Evolutionary conservation across 2,888 invertebrate species (phyloP), one percentile per base, ranked within the genome.

Genomic region (Drosophila rubida): DNA sequence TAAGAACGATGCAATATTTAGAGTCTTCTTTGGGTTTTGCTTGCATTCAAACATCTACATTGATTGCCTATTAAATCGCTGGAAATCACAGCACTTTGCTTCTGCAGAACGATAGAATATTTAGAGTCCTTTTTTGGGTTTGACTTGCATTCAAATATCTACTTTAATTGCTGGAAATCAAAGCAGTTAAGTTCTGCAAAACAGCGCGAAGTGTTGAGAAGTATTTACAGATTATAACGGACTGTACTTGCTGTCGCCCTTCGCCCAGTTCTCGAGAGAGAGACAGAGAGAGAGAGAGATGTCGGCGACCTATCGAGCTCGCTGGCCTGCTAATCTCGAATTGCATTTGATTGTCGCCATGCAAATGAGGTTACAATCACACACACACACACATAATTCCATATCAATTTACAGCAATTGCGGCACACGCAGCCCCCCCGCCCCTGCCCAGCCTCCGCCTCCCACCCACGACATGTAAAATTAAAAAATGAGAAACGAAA

Each of bases 371-470:
- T 67, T 74, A 67, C n/a, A 75, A 22, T 11, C 39, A 51, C 55
- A 39, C 39, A 57, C 42, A 46, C 30, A 22, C 27, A 11, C n/a
- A 42, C 42, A 69, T 69, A 58, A 59, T 58, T 70, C 42, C 61
- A 76, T 76, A 74, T 74, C 77, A 82, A 75, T 79, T 80, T 85
- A 75, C 85, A 78, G 53, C 74, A 74, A 67, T 67, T 72, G 78
- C 69, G 45, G 62, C 66, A 53, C 71, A 76, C 60, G 54, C 77
- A 71, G 41, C 37, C 32, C 37, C 37, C 27, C 13, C 39, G 5
- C 53, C 30, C 25, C 35, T 35, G 0, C 2, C n/a, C 30, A 16
- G 6, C 7, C 19, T 41, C 32, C 23, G 2, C 8, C 25, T 32
- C n/a, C 37, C 32, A 4, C 8, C 22, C 45, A 30, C 35, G 53